A percentile compares a stretch with the other conserved stretches of the same genome.
These are phyloP conservation scores for Odontocerum albicorne DNA, from an alignment of 2,888 invertebrate genomes.

Conservation along the genomic window DNA sequence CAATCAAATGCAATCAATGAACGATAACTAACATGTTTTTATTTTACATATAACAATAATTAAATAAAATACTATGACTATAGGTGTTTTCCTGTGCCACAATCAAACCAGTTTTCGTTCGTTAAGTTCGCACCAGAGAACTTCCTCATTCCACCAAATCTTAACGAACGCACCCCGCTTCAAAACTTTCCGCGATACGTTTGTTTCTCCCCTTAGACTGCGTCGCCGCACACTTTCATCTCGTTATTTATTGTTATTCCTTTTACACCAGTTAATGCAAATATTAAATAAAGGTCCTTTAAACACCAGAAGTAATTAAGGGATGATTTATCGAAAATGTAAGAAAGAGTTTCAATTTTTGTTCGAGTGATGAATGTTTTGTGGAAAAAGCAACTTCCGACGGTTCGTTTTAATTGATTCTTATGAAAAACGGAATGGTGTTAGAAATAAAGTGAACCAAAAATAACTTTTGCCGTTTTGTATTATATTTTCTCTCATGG, in stretches of 20 bases:
- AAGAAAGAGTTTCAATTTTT: slow-evolving; percentile 3
- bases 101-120: no score
- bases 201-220: slow-evolving; percentile 19
- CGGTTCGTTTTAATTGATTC: no score
- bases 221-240: slow-evolving; percentile 30
- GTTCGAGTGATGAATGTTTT: background rate
- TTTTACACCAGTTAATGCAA: slow-evolving; percentile 21
- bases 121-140: slow-evolving; percentile 31
- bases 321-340: slow-evolving; percentile 9
- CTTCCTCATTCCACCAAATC: slow-evolving; percentile 28
- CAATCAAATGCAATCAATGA: no score
- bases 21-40: no score
- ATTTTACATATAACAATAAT: no score
- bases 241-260: slow-evolving; percentile 33
- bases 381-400: no score
- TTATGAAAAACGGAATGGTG: no score
- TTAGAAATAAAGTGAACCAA: no score
- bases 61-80: no score
- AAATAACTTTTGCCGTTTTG: no score
- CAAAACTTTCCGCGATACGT: slow-evolving; percentile 34
- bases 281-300: slow-evolving; percentile 21
- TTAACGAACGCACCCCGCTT: slow-evolving; percentile 34
- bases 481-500: no score
- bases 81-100: no score
- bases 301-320: slow-evolving; percentile 15